Evolutionary conservation across 2,888 invertebrate species (phyloP).

Genomic region (Drosophila mimica): DNA sequence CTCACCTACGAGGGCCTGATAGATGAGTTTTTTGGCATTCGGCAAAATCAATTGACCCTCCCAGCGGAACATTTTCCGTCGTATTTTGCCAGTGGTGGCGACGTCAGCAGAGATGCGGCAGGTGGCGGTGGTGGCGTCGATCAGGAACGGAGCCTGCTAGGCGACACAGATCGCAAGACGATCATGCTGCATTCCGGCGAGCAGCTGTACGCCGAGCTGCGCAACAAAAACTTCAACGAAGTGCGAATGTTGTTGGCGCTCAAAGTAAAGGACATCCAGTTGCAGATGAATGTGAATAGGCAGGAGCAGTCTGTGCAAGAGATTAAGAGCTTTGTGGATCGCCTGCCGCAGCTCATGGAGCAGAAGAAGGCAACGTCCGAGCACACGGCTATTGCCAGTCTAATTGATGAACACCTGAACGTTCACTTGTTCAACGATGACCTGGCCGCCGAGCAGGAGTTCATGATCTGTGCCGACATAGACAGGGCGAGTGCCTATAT

Average conservation of each 20-base stretch:
- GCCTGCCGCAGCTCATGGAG: conserved; percentile 93
- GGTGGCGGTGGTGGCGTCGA: conserved; percentile 1
- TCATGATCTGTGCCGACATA: conserved; percentile 95
- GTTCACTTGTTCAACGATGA: conserved; percentile 91
- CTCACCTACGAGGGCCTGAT: conserved; percentile 98
- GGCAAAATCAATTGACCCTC: conserved; percentile 91
- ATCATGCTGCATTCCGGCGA: conserved; percentile 95
- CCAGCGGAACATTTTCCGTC: conserved; percentile 93
- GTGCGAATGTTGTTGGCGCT: conserved; percentile 93
- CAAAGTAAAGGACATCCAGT: conserved; percentile 94
- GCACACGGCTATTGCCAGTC: conserved; percentile 97
- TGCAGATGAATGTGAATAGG: conserved; percentile 93
- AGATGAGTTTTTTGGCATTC: conserved; percentile 96
- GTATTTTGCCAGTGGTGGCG: conserved; percentile 55
- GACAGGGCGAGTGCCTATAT: conserved; percentile 95
- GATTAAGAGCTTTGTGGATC: conserved; percentile 96
- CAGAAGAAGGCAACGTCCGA: conserved; percentile 93
- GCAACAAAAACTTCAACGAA: conserved; percentile 97
- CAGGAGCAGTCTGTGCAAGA: conserved; percentile 96
- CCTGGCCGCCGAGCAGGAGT: conserved; percentile 95
- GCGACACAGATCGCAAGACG: conserved; percentile 88
- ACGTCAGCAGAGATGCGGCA: conserved; percentile 10
- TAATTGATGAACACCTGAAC: conserved; percentile 94
- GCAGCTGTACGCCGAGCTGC: conserved; percentile 93
- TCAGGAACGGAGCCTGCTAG: conserved; percentile 58